Base-by-base conservation (phyloP, 2,113 vertebrate species). In the Eptesicus fuscus region DNA sequence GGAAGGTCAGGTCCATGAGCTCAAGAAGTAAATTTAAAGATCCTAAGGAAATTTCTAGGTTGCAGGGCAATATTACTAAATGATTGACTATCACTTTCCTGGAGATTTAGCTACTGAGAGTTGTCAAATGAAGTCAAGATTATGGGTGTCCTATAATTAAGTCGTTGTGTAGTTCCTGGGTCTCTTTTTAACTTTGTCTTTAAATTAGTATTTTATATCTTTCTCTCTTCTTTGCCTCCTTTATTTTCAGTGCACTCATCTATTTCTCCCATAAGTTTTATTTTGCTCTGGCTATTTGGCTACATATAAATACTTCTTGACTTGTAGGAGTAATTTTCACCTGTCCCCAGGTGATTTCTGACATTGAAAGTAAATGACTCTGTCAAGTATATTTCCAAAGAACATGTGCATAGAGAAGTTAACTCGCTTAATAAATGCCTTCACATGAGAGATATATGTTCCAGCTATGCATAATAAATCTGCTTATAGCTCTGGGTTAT, bases 211-310 rank as follows among this genome's bases (percentile, higher is more conserved):
- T 84, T 79, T 94, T 91, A 32, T 11, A 20, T 82, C 25, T 83
- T 53, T 35, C 47, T 82, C 3, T 73, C 20, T 84, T 69, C 13
- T 5, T 18, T 4, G 20, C 16, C 37, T 11, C 4, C 22, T 14
- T 59, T 25, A 32, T 92, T 90, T 51, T 16, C 56, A 56, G 20
- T 63, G 25, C 2, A 20, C 32, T 91, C 51, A 22, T 70, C 35
- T 83, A 4, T 85, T 90, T 95, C 40, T 92, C 30, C 49, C 37
- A 1, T 65, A 77, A 70, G 9, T 79, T 95, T 96, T 84, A 71
- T 92, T 97, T 95, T 93, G 16, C 76, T 93, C 67, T 65, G 40
- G 44, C 83, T 97, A 65, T 95, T 95, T 92, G 51, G 56, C 69
- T 85, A 76, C 77, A 49, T 65, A 74, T 91, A 89, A 90, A 61